Conservation (phyloP, 2,888 invertebrate species). For the Sialis lutaria region DNA sequence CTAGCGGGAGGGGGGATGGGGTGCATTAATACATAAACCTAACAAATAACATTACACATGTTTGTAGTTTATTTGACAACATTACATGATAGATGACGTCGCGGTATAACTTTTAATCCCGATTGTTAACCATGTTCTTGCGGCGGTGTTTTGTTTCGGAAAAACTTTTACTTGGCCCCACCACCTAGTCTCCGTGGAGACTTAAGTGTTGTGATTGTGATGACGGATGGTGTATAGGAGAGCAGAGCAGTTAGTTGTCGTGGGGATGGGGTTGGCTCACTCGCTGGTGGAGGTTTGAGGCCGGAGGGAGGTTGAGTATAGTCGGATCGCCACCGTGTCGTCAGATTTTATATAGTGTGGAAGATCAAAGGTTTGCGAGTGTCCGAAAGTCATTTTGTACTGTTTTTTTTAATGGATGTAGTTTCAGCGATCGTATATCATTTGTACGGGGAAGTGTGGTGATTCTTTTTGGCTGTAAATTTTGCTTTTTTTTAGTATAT, state of each 20-base stretch:
- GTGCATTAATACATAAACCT: background rate
- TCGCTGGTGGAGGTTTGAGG: background rate
- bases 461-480: too few relatives aligned
- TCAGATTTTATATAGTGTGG: background rate
- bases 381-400: background rate
- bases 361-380: background rate
- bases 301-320: background rate
- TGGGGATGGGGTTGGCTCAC: background rate
- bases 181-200: constrained; percentile 10
- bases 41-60: background rate
- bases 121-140: constrained; percentile 16
- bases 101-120: constrained; percentile 12
- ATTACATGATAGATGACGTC: background rate
- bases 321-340: constrained; percentile 5
- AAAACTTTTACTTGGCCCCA: background rate
- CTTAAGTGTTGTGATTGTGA: constrained; percentile 11
- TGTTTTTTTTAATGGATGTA: too few relatives aligned
- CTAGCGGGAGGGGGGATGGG: too few relatives aligned
- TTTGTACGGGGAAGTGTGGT: too few relatives aligned
- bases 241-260: background rate
- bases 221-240: constrained; percentile 15
- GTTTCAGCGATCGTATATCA: too few relatives aligned
- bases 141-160: constrained; percentile 11
- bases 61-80: background rate
- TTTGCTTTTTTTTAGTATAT: too few relatives aligned